phyloP scores from a whole-genome alignment of 2,797 vertebrate species.

The Ispidina picta region DNA sequence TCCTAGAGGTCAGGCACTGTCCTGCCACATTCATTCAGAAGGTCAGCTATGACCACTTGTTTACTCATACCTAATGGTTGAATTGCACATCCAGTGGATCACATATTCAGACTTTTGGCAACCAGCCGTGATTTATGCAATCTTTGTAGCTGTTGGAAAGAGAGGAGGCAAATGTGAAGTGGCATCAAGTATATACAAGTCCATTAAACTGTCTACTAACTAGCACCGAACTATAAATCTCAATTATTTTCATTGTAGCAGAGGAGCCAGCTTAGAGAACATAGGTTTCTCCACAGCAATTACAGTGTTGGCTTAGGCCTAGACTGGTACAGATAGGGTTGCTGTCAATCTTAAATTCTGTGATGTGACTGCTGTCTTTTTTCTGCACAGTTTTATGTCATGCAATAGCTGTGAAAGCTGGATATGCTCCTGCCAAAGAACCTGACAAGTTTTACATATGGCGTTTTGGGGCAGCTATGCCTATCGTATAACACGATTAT shows the following conservation, averaged over 20 bases:
- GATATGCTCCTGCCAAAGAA: constrained; percentile 4
- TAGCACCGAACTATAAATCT: not conserved
- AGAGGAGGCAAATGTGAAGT: not conserved
- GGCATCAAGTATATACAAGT: not conserved
- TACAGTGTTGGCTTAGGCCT: not conserved
- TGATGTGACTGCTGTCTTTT: constrained; percentile 22
- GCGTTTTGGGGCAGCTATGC: constrained; percentile 11
- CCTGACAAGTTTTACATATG: constrained; percentile 6
- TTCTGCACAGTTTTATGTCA: constrained; percentile 21
- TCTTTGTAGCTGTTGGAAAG: not conserved
- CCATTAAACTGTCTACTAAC: not conserved
- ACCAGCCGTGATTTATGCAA: not conserved
- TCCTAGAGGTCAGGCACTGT: not conserved
- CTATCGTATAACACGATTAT: not conserved
- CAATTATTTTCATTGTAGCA: not conserved
- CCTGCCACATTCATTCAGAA: not conserved
- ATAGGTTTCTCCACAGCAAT: not conserved
- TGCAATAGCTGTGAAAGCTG: constrained; percentile 47
- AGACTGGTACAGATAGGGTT: not conserved
- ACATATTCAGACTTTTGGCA: not conserved
- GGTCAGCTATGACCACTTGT: constrained; percentile 5
- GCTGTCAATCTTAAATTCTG: constrained; percentile 24
- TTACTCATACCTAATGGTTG: not conserved
- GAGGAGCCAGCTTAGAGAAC: not conserved
- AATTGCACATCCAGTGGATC: not conserved